Base-by-base conservation (phyloP, 2,113 vertebrate genomes). In the Coregonus clupeaformis region DNA sequence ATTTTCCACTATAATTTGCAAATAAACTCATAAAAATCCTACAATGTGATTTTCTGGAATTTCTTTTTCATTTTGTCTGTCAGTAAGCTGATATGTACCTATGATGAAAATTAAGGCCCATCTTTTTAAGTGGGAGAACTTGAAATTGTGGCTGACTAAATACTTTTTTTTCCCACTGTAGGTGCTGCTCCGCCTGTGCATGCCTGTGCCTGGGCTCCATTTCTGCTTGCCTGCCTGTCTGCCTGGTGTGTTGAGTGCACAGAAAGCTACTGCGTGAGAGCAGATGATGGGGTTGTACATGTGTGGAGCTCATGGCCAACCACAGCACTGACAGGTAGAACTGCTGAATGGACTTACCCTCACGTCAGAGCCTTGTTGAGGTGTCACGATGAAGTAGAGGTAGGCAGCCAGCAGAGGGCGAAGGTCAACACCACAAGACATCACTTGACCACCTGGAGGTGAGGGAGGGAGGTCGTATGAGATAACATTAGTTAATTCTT, bases 261-360 rank as follows among this genome's bases (percentile, higher is more conserved):
- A 3, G n/a, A n/a, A n/a, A n/a, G n/a, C n/a, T n/a, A n/a, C n/a
- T 25, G 32, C 6, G 30, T 98, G 69, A 99, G 94, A 99, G 87
- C 96, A 99, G 93, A 99, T 99, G 87, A 99, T 98, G 72, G 97
- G 97, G 76, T 99, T 99, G 88, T 98, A 98, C 97, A 99, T 99
- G 45, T n/a, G 97, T 98, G 27, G 96, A 98, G 87, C 97, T 99
- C 98, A 99, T 99, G 52, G 97, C 97, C 76, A 99, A 93, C 96
- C 97, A 98, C 89, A 99, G 93, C 73, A 96, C 94, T 0, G 95
- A 95, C 87, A 99, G 87, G 80, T 99, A 99, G 69, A 99, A 93
- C 87, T 99, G 98, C 84, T 99, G 98, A 86, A 99, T 99, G 64
- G 95, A 97, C 90, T 97, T 98, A 95, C 94, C 60, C 86, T 89